Conservation (phyloP, 2,797 vertebrate genomes). For the Sebastes minor region DNA sequence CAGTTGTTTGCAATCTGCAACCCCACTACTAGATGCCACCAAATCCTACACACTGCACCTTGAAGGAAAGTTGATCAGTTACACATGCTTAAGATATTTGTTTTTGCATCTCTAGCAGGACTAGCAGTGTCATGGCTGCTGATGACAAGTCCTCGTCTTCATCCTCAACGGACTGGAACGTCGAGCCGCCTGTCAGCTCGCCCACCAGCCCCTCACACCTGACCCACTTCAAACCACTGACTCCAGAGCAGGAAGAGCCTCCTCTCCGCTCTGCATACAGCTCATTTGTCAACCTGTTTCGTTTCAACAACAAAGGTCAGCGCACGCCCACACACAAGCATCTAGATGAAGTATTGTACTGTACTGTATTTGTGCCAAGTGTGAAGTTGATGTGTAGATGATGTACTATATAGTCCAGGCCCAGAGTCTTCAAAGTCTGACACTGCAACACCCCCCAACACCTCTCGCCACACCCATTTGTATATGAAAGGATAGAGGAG, state of each 20-base stretch:
- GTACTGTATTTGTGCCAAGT: too few relatives aligned
- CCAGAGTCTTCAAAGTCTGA: background rate
- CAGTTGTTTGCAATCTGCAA: too few relatives aligned
- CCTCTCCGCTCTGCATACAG: conserved; percentile 97
- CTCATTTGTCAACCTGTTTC: conserved; percentile 97
- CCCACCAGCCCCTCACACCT: conserved; percentile 93
- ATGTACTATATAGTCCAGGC: background rate
- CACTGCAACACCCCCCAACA: background rate
- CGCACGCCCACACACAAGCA: background rate
- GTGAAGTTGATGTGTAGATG: background rate
- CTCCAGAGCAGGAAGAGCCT: conserved; percentile 96
- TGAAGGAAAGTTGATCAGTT: background rate
- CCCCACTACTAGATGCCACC: too few relatives aligned
- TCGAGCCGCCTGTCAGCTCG: conserved; percentile 84
- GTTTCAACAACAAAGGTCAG: conserved; percentile 96
- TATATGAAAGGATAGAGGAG: too few relatives aligned
- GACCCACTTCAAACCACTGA: conserved; percentile 97
- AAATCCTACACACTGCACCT: background rate
- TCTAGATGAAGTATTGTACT: background rate
- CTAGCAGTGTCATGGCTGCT: conserved; percentile 90
- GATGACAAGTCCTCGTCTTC: conserved; percentile 89
- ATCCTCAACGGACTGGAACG: conserved; percentile 86
- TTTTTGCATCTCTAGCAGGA: conserved; percentile 57
- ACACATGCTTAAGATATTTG: background rate
- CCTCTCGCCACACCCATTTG: too few relatives aligned